Conservation (phyloP, 1,140 invertebrate genomes). For the Octopus sinensis region DNA sequence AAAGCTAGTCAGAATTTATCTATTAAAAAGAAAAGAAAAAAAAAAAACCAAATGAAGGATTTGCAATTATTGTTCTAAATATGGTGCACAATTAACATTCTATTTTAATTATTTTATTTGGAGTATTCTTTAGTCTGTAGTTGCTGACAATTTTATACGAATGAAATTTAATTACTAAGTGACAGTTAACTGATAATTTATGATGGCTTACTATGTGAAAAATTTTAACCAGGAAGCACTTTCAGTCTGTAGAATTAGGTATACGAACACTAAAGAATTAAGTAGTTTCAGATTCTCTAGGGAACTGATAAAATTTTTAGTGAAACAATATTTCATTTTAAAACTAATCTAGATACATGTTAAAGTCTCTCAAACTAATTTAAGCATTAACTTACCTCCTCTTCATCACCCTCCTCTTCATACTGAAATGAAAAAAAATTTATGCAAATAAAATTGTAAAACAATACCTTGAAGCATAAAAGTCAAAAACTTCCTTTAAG, state of each 20-base stretch:
- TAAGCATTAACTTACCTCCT: constrained; percentile 19
- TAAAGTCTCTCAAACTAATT: neutral
- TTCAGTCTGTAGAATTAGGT: neutral
- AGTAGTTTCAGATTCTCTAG: neutral
- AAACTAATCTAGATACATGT: neutral
- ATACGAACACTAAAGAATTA: neutral
- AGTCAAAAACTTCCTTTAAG: neutral
- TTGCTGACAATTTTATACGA: too few species aligned
- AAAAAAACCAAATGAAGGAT: too few species aligned
- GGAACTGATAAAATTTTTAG: neutral
- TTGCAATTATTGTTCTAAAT: too few species aligned
- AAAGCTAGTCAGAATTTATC: too few species aligned
- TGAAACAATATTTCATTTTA: neutral
- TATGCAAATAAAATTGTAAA: constrained; percentile 19
- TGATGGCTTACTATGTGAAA: too few species aligned
- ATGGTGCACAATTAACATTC: too few species aligned
- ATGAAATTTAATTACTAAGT: too few species aligned
- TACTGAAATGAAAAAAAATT: constrained; percentile 35
- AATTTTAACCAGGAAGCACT: neutral
- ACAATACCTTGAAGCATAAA: neutral
- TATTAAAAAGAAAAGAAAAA: too few species aligned
- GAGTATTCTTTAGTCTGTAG: too few species aligned
- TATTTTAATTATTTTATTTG: too few species aligned
- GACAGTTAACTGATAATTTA: too few species aligned
- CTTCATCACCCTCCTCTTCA: constrained; percentile 46